Percentiles rank a stretch among this genome's conserved stretches.
Evolutionary conservation across 2,797 vertebrate species (phyloP).

Genomic region (Chelmon rostratus): DNA sequence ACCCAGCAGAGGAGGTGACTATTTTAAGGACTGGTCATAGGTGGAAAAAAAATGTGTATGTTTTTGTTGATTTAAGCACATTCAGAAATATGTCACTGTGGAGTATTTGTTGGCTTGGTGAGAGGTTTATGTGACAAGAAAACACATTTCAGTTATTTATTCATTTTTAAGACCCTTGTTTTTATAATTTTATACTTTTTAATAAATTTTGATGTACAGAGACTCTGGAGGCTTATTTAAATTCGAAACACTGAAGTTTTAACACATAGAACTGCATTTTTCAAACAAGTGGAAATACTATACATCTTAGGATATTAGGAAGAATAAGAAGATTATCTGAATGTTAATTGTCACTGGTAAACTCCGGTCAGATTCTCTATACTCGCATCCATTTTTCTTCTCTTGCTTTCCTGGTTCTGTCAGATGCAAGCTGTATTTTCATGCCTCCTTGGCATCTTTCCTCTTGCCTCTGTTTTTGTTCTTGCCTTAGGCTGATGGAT

Average conservation of each 20-base stretch:
- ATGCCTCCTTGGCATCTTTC: slow-evolving; percentile 36
- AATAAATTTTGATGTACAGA: background rate
- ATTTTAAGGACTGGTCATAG: slow-evolving; percentile 55
- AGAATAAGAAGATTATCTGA: background rate
- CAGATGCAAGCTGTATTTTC: slow-evolving; percentile 47
- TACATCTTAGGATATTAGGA: too few species aligned
- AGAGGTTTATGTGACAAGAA: background rate
- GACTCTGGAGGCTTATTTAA: background rate
- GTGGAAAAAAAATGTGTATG: background rate
- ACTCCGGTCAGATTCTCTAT: background rate
- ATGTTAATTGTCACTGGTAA: background rate
- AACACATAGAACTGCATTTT: background rate
- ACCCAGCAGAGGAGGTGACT: slow-evolving; percentile 39
- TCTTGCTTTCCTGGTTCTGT: slow-evolving; percentile 5
- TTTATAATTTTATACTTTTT: background rate
- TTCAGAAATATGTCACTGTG: background rate
- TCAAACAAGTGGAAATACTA: background rate
- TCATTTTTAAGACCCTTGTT: background rate
- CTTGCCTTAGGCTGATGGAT: slow-evolving; percentile 56
- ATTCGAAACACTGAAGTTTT: too few species aligned
- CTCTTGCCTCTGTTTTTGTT: slow-evolving; percentile 32
- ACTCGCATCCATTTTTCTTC: background rate
- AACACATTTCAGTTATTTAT: background rate
- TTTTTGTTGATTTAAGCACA: slow-evolving; percentile 25
- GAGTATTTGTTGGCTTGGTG: background rate